Base-by-base conservation (phyloP, 2,797 vertebrate species). In the Lepus townsendii region DNA sequence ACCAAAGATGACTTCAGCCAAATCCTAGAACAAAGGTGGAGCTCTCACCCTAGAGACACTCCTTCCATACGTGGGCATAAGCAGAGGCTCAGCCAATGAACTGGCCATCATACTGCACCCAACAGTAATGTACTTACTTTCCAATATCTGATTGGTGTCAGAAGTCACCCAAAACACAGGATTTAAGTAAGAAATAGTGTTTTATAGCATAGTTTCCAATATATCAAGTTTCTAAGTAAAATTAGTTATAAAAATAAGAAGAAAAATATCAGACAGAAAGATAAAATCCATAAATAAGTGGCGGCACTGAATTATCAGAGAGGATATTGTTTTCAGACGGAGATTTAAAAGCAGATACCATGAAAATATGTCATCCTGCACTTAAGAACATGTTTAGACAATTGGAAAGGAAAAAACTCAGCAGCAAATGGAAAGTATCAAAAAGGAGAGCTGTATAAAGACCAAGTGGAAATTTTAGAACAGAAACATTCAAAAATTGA, bases 121-220 rank as follows among this genome's bases (percentile, higher is more conserved):
- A 7, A 14, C 3, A 63, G 7, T 3, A 35, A 14, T 30, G 11
- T 11, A 1, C 2, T 6, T 30, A 35, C 1, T 1, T n/a, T 32
- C 24, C 12, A 26, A 54, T 14, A 47, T 50, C 9, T 82, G 62
- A 32, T 24, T 62, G 1, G 5, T 24, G 27, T 89, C 12, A 62
- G 27, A 30, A 2, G 11, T 16, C 54, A 80, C 7, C 22, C 62
- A 1, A 35, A 71, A 32, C 9, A 62, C 3, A 27, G 47, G 35
- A 72, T 50, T 71, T 72, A 72, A 82, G 63, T 90, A 72, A 22
- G 16, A 47, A 57, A 35, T 30, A 62, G 10, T 35, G 27, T 32
- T 35, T 82, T 73, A 35, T 30, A 73, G 11, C 13, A 30, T 7
- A 27, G 57, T 62, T 80, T 62, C 13, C 47, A 63, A 82, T 27